phyloP scores from a whole-genome alignment of 2,113 vertebrate genomes.

The Ceuthmochares aereus region DNA sequence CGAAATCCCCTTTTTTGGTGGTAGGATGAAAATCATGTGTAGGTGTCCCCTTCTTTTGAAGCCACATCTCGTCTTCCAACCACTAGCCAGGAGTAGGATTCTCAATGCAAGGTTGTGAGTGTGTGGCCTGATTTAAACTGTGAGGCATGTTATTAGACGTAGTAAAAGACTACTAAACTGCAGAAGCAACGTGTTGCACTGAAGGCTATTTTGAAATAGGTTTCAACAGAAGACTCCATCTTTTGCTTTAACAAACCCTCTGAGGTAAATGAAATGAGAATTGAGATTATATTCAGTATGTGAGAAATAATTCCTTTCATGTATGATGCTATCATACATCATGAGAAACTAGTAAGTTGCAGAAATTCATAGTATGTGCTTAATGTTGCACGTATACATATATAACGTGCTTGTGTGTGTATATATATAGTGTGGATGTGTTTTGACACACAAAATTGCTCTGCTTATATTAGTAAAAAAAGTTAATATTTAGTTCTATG shows the following conservation, averaged over 20 bases:
- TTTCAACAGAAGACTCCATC: background rate
- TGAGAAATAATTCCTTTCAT: background rate
- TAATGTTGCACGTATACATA: background rate
- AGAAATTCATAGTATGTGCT: background rate
- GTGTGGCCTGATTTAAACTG: background rate
- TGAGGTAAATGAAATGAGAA: background rate
- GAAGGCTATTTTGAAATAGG: background rate
- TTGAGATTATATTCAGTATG: background rate
- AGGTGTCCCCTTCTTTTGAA: background rate
- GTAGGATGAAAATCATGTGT: background rate
- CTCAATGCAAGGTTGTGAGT: background rate
- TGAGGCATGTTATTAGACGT: background rate
- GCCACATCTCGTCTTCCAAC: background rate
- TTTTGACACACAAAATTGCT: background rate
- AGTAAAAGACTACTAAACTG: background rate
- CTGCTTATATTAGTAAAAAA: background rate
- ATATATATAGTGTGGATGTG: background rate
- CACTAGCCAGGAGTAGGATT: background rate
- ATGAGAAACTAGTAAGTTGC: background rate
- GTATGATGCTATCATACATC: background rate
- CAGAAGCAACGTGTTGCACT: background rate
- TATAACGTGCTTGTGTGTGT: background rate
- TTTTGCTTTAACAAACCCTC: background rate
- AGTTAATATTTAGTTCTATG: conserved; percentile 42
- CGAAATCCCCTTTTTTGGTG: background rate